Base-by-base conservation (phyloP, 1,140 invertebrate species). In the Magallana ariakensis region DNA sequence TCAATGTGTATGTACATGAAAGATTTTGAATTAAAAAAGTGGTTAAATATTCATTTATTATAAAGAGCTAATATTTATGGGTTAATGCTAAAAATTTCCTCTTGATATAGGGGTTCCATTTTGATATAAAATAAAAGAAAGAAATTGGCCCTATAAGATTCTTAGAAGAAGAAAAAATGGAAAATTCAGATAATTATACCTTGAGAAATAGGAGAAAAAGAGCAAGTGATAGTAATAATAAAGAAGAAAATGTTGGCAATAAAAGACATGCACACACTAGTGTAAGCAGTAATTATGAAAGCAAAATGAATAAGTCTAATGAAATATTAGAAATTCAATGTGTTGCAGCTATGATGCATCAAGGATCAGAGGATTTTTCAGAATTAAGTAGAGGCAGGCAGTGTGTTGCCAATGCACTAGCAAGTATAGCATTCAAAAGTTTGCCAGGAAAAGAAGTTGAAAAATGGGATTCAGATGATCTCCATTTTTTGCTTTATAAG, bases 371-470 rank as follows among this genome's bases (percentile, higher is more conserved):
- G 16, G 58, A 16, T 62, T 62, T 62, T 62, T 62, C 58, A 62
- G 58, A 62, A 62, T 16, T 16, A 62, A 62, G 58, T 16, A 62
- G 58, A 62, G 58, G 58, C 58, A 62, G 58, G 58, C 58, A 62
- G 15, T 62, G 58, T 62, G 58, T 62, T 62, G 58, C 58, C 19
- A 62, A 62, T 62, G 58, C 58, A 15, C 58, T 62, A 16, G 16
- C 19, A n/a, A 62, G 58, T 62, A 62, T 62, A 62, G 58, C 58
- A 16, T 62, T n/a, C 58, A 62, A 62, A 16, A 19, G 19, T n/a
- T 62, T 62, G 15, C 58, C 58, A 2, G 58, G 58, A 62, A 62
- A 62, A 62, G 16, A 16, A n/a, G 58, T 62, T 62, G 4, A 62
- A 62, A 15, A 62, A 62, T 62, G 58, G 58, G 19, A n/a, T 62